A percentile compares a stretch with the other conserved stretches of the same genome.
These are phyloP conservation scores for Platyrinchus mystaceus DNA, from an alignment of 2,797 vertebrate genomes.

Conservation along the genomic window DNA sequence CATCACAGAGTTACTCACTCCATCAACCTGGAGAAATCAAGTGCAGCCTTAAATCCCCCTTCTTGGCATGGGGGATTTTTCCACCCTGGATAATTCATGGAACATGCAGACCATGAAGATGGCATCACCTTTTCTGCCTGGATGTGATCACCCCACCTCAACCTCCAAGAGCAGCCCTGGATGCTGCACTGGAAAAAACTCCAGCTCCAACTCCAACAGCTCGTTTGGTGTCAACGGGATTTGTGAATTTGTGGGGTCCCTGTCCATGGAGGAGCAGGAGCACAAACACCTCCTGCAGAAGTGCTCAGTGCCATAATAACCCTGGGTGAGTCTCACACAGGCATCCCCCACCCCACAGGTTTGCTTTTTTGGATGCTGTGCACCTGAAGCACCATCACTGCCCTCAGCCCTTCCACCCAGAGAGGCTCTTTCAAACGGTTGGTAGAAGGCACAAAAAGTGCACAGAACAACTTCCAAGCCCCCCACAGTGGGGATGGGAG, in stretches of 20 bases:
- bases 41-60: neutral
- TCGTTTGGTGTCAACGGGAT: rapidly evolving
- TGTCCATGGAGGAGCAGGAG: neutral
- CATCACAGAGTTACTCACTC: neutral
- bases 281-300: neutral
- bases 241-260: neutral
- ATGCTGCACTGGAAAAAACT: neutral
- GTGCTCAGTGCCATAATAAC: neutral
- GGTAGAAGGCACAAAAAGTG: rapidly evolving
- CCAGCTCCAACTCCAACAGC: neutral
- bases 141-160: neutral
- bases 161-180: rapidly evolving
- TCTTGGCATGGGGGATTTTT: neutral
- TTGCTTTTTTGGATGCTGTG: neutral
- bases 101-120: neutral
- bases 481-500: neutral
- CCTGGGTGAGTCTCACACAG: rapidly evolving
- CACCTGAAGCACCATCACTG: neutral
- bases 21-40: neutral
- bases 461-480: neutral
- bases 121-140: neutral
- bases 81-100: rapidly evolving
- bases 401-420: neutral
- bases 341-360: neutral
- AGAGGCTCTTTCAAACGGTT: rapidly evolving